Conservation (phyloP, 2,888 invertebrate genomes). For the Zaprionus bogoriensis region DNA sequence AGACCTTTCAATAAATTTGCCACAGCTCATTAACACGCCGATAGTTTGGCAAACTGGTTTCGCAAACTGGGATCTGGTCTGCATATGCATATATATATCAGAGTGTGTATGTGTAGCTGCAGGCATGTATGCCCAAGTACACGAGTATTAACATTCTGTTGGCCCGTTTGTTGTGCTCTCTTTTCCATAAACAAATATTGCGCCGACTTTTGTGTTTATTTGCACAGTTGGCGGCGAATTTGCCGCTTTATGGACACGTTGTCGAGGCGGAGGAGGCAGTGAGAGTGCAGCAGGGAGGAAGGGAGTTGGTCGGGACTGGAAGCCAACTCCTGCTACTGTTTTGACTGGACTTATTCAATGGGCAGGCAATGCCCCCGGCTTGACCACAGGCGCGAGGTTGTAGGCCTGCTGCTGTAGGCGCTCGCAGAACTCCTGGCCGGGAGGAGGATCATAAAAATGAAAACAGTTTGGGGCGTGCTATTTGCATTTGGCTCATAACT, state of each 20-base stretch:
- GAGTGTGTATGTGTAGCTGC: background rate
- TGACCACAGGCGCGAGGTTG: slow-evolving; percentile 33
- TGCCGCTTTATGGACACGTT: slow-evolving; percentile 28
- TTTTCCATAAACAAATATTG: slow-evolving; percentile 63
- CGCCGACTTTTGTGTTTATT: slow-evolving; percentile 51
- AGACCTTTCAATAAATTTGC: background rate
- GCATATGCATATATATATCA: no score
- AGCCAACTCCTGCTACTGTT: slow-evolving; percentile 27
- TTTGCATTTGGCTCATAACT: slow-evolving; percentile 79
- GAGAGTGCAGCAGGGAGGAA: background rate
- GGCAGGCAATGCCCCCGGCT: slow-evolving; percentile 2
- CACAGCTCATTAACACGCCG: background rate
- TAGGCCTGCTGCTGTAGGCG: background rate
- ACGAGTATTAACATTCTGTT: slow-evolving; percentile 8
- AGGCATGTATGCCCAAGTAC: background rate
- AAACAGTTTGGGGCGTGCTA: slow-evolving; percentile 50
- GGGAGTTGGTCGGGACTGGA: no score
- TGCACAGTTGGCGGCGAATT: slow-evolving; percentile 69
- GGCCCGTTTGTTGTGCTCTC: slow-evolving; percentile 48
- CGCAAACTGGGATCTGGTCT: background rate
- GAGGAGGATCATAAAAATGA: slow-evolving; percentile 58
- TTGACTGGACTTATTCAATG: slow-evolving; percentile 10
- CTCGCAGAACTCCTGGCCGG: slow-evolving; percentile 6
- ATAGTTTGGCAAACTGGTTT: background rate
- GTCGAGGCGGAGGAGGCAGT: background rate